These are phyloP conservation scores for Hermaeophaga mercurialis DNA, from an alignment of 2,888 invertebrate species.

Conservation along the genomic window DNA sequence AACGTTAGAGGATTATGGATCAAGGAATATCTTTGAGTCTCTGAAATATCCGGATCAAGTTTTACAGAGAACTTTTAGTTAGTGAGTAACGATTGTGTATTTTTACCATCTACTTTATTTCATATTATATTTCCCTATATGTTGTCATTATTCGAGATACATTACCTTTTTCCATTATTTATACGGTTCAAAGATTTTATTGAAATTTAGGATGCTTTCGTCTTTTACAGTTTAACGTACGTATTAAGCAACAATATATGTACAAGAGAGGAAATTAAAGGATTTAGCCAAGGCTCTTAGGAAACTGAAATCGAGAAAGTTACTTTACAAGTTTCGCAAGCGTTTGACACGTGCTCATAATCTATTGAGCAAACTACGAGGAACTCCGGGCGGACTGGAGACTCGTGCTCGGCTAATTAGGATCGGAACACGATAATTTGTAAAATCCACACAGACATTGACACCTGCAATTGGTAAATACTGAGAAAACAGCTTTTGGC, in stretches of 20 bases:
- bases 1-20: no score
- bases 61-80: no score
- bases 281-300: not conserved
- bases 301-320: slow-evolving; percentile 10
- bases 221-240: no score
- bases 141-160: no score
- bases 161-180: no score
- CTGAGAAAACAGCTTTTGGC: slow-evolving; percentile 22
- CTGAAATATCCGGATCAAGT: no score
- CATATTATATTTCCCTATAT: no score
- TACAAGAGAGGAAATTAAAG: not conserved
- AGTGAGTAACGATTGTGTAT: no score
- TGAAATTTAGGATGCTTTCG: no score
- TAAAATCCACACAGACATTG: slow-evolving; percentile 41
- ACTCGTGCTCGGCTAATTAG: slow-evolving; percentile 42
- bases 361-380: slow-evolving; percentile 38
- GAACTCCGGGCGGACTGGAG: slow-evolving; percentile 30
- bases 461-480: slow-evolving; percentile 40
- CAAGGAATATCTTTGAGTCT: no score
- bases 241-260: not conserved
- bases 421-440: slow-evolving; percentile 38
- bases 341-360: slow-evolving; percentile 45
- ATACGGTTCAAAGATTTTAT: no score
- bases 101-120: no score
- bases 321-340: slow-evolving; percentile 20